Conservation (phyloP, 2,113 vertebrate species). For the Cairina moschata region DNA sequence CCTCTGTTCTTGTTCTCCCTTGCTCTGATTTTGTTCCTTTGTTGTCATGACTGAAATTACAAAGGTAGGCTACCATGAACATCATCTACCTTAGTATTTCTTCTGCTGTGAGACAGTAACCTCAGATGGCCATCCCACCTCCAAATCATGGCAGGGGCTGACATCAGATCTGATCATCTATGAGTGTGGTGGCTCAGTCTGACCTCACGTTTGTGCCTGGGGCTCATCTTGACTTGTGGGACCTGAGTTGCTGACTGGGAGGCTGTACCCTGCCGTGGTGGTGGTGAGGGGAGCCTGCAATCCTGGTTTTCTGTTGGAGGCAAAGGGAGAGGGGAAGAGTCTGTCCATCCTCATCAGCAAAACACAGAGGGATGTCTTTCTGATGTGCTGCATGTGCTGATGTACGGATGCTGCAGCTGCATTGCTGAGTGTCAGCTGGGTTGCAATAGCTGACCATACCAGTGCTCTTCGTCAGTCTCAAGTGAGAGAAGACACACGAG, state of each 20-base stretch:
- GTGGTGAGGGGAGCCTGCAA: neutral
- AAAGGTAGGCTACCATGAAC: neutral
- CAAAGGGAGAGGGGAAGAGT: neutral
- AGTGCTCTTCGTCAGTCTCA: neutral
- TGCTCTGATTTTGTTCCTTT: neutral
- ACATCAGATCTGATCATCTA: neutral
- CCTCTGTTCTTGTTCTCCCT: neutral
- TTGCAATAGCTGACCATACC: accelerated
- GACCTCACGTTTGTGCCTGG: neutral
- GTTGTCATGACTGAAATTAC: neutral
- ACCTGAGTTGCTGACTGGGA: neutral
- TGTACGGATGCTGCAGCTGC: neutral
- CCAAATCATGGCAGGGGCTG: neutral
- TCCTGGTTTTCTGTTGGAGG: neutral
- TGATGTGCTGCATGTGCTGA: no score
- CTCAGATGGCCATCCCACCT: neutral
- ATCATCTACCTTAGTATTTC: neutral
- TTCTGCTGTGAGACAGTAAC: neutral
- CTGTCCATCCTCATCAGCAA: accelerated
- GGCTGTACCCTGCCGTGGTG: accelerated
- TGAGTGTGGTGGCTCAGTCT: neutral
- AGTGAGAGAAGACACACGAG: accelerated
- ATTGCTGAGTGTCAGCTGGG: accelerated
- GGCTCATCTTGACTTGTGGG: neutral
- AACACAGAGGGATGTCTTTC: neutral